These are phyloP conservation scores for Etheostoma spectabile DNA, from an alignment of 2,113 vertebrate species.

Conservation along the genomic window DNA sequence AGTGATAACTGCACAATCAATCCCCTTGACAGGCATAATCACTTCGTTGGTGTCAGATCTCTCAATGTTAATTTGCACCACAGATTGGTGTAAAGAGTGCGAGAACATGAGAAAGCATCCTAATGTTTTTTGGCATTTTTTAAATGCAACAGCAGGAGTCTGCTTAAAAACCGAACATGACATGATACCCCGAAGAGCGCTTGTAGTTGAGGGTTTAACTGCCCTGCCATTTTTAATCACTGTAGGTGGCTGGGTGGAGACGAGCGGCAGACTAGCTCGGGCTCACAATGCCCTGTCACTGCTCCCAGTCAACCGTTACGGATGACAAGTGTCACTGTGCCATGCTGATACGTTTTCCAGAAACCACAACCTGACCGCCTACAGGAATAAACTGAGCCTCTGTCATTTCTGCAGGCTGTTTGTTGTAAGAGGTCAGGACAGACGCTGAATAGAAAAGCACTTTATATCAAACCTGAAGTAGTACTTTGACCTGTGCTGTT, in stretches of 20 bases:
- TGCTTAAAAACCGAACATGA: conserved; percentile 51
- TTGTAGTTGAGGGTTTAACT: conserved; percentile 58
- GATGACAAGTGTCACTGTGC: conserved; percentile 64
- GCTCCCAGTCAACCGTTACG: conserved; percentile 42
- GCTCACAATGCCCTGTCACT: conserved; percentile 29
- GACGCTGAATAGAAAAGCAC: conserved; percentile 12
- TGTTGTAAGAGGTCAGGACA: conserved; percentile 44
- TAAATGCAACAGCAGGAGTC: conserved; percentile 10
- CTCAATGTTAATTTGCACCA: conserved; percentile 22
- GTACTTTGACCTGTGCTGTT: conserved; percentile 6
- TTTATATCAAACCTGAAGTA: conserved; percentile 20
- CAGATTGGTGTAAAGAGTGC: conserved; percentile 9
- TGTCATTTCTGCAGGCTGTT: conserved; percentile 28
- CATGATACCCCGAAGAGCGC: conserved; percentile 31
- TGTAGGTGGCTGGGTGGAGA: conserved; percentile 35
- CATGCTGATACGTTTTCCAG: conserved; percentile 20
- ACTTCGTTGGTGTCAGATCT: conserved; percentile 28
- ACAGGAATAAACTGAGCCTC: conserved; percentile 13
- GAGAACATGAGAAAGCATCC: conserved; percentile 15
- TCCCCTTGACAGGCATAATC: conserved; percentile 10
- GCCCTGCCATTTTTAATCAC: conserved; percentile 68
- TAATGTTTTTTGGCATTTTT: conserved; percentile 5
- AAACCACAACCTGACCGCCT: conserved; percentile 35
- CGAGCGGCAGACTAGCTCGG: conserved; percentile 44
- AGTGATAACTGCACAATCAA: background rate